A percentile compares a stretch with the other conserved stretches of the same genome.
These are phyloP conservation scores for Mustelus asterias DNA, from an alignment of 2,113 vertebrate genomes.

Conservation along the genomic window DNA sequence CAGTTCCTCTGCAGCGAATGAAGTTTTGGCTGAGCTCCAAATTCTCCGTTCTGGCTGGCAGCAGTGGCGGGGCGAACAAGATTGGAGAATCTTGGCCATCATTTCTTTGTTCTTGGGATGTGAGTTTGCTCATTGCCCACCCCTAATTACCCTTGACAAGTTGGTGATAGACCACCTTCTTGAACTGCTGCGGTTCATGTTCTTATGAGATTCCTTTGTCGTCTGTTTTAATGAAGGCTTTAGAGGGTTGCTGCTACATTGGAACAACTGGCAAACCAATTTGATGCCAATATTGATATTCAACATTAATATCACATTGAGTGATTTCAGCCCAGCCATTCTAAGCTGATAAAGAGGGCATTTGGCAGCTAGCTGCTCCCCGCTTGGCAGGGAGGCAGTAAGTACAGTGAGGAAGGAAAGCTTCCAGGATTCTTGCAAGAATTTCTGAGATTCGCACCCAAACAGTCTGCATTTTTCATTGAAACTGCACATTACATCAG, in stretches of 20 bases:
- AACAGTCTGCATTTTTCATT: neutral
- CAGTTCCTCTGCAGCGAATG: too few relatives aligned
- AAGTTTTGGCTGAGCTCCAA: too few relatives aligned
- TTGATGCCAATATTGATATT: neutral
- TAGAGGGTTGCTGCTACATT: neutral
- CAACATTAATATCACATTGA: neutral
- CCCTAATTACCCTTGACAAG: neutral
- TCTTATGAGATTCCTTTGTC: neutral
- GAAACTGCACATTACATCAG: neutral
- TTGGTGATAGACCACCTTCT: neutral
- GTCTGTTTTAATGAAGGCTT: neutral
- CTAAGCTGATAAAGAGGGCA: neutral
- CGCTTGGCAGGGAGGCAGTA: neutral
- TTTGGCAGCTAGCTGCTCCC: slow-evolving; percentile 1
- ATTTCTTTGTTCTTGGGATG: neutral
- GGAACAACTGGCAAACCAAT: neutral
- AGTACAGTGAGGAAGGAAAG: neutral
- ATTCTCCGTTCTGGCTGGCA: too few relatives aligned
- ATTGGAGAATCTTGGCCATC: neutral
- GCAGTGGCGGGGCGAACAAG: too few relatives aligned
- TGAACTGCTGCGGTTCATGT: too few relatives aligned
- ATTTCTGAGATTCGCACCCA: neutral
- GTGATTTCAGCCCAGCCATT: neutral
- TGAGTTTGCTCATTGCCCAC: neutral
- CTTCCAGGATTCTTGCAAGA: neutral